These are phyloP conservation scores for Morelia viridis DNA, from an alignment of 2,797 vertebrate species.

Conservation along the genomic window DNA sequence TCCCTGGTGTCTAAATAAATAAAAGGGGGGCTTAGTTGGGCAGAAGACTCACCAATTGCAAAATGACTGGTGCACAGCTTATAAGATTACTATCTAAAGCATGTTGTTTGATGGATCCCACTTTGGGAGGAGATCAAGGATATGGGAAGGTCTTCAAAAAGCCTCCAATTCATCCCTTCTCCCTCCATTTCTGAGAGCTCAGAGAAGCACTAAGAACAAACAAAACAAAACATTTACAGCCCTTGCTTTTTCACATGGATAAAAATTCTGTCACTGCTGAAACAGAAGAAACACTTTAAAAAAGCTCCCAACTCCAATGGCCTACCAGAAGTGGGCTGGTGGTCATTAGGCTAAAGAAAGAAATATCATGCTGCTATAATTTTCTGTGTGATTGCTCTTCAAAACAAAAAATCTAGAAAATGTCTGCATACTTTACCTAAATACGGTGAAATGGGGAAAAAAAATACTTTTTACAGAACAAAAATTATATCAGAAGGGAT, in stretches of 20 bases:
- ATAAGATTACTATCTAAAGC: conserved; percentile 34
- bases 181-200: conserved; percentile 40
- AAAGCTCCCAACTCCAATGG: conserved; percentile 24
- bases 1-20: conserved; percentile 30
- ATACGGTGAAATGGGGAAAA: not conserved
- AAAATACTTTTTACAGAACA: not conserved
- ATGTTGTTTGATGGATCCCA: conserved; percentile 26
- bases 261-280: conserved; percentile 30
- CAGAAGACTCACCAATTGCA: conserved; percentile 42
- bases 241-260: conserved; percentile 24
- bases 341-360: not conserved
- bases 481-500: not conserved
- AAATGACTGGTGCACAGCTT: conserved; percentile 36
- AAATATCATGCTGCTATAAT: conserved; percentile 4
- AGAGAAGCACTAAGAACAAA: conserved; percentile 40
- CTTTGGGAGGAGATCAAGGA: conserved; percentile 43
- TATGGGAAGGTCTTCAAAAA: conserved; percentile 44
- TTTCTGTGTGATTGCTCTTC: not conserved
- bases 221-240: conserved; percentile 32
- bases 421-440: not conserved
- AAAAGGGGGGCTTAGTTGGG: conserved; percentile 34
- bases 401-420: not conserved
- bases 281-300: conserved; percentile 24
- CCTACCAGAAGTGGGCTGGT: conserved; percentile 2
- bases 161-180: conserved; percentile 37